A percentile compares a stretch with the other conserved stretches of the same genome.
These are phyloP conservation scores for Tipula helvola DNA, from an alignment of 2,888 invertebrate species.

Conservation along the genomic window DNA sequence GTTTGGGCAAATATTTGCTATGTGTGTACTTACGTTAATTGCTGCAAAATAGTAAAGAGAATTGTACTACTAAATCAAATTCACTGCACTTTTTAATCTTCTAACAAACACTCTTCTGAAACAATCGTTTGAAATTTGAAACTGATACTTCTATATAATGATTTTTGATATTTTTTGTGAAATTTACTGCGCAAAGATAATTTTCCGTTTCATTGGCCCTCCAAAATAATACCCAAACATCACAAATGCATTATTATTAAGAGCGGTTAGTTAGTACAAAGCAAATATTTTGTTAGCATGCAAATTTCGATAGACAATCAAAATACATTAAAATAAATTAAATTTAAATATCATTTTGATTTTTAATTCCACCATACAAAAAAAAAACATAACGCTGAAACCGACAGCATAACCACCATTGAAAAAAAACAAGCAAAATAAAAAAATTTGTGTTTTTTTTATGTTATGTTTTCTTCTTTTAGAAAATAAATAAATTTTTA, in stretches of 20 bases:
- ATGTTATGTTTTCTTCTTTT: not conserved
- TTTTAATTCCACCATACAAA: not conserved
- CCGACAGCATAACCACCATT: not conserved
- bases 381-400: not conserved
- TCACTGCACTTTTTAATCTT: too few relatives aligned
- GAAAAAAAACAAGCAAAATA: not conserved
- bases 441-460: not conserved
- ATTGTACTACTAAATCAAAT: too few relatives aligned
- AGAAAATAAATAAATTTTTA: not conserved
- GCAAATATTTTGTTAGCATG: not conserved
- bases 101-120: too few relatives aligned
- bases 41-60: too few relatives aligned
- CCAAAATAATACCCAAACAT: not conserved
- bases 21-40: too few relatives aligned
- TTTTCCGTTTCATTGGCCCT: not conserved
- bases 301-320: not conserved
- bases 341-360: not conserved
- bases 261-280: not conserved
- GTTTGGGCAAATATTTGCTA: too few relatives aligned
- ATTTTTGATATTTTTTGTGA: too few relatives aligned
- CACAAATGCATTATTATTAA: not conserved
- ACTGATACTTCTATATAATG: too few relatives aligned
- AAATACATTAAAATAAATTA: not conserved
- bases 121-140: too few relatives aligned
- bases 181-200: too few relatives aligned